phyloP scores from a whole-genome alignment of 2,888 invertebrate species.

The Plusia festucae region DNA sequence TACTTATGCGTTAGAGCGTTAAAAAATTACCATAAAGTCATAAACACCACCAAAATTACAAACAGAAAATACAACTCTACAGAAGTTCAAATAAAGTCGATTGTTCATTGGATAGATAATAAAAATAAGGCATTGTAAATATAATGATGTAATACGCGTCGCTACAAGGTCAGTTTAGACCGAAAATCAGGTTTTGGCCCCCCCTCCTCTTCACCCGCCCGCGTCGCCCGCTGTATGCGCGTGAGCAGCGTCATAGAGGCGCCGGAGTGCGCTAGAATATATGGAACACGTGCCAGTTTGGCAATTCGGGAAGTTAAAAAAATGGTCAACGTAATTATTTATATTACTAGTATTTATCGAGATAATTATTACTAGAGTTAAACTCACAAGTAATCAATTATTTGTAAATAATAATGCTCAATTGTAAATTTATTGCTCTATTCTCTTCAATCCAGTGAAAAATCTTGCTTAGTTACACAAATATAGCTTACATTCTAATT shows the following conservation, averaged over 20 bases:
- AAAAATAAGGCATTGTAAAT: slow-evolving; percentile 80
- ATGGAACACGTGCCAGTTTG: slow-evolving; percentile 23
- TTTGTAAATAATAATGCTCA: no score
- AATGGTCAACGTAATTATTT: not conserved
- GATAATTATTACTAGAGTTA: no score
- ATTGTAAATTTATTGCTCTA: no score
- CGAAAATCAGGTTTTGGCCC: slow-evolving; percentile 86
- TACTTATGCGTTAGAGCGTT: slow-evolving; percentile 73
- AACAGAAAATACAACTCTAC: slow-evolving; percentile 51
- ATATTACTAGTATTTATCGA: no score
- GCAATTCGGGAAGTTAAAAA: slow-evolving; percentile 10
- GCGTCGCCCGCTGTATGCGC: slow-evolving; percentile 55
- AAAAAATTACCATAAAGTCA: slow-evolving; percentile 54
- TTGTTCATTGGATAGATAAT: slow-evolving; percentile 31
- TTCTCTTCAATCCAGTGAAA: no score
- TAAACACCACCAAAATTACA: slow-evolving; percentile 35
- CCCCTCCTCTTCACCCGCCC: slow-evolving; percentile 61
- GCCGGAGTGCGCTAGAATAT: slow-evolving; percentile 58
- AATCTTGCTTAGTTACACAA: no score
- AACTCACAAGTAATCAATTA: no score
- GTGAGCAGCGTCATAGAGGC: slow-evolving; percentile 76
- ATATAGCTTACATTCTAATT: no score
- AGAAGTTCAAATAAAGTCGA: slow-evolving; percentile 1
- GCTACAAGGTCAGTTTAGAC: slow-evolving; percentile 88
- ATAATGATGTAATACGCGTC: slow-evolving; percentile 86